Evolutionary conservation across 2,113 vertebrate genomes (phyloP), one percentile per base, ranked within the genome.

Genomic region (Plestiodon gilberti): DNA sequence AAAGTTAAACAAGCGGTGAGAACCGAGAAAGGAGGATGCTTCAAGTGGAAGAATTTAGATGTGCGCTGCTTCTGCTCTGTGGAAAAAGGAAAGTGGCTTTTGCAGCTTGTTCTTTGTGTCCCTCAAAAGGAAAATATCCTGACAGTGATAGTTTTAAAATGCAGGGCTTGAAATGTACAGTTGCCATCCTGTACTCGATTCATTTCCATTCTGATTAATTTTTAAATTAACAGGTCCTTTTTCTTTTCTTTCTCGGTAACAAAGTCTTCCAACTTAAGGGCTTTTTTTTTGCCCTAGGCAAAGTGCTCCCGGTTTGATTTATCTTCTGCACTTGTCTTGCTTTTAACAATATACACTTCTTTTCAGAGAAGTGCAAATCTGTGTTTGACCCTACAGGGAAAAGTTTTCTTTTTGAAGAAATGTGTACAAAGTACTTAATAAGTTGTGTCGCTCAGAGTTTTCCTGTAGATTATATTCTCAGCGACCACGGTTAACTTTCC

Each of bases 351-450:
- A 92, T 59, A 80, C 95, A 94, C 71, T 94, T 94, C 22, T 91
- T 89, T 89, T 86, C 81, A 92, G 90, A 94, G 78, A 93, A 96
- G 87, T 94, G 82, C 48, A 95, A 93, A 91, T 87, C 88, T 94
- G 28, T 88, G 77, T 94, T 93, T 96, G 92, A 96, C 93, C 93
- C 93, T 55, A 89, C 23, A 83, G 94, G 93, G 95, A 92, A 96
- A 93, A 94, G 85, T 69, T 83, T 91, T 95, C 94, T 85, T 95
- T 95, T 94, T 94, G 84, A 95, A 95, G 92, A 92, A 94, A 95
- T 93, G 75, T 95, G 89, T 95, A 95, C 93, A 92, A 96, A 95
- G 89, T 91, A 92, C 80, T 94, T 97, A 97, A 94, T 96, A 95
- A 96, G 90, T 95, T 95, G 91, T 95, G 90, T 89, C 93, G 94